These are phyloP conservation scores for Himalopsyche japonica DNA, from an alignment of 2,888 invertebrate genomes.

Conservation along the genomic window DNA sequence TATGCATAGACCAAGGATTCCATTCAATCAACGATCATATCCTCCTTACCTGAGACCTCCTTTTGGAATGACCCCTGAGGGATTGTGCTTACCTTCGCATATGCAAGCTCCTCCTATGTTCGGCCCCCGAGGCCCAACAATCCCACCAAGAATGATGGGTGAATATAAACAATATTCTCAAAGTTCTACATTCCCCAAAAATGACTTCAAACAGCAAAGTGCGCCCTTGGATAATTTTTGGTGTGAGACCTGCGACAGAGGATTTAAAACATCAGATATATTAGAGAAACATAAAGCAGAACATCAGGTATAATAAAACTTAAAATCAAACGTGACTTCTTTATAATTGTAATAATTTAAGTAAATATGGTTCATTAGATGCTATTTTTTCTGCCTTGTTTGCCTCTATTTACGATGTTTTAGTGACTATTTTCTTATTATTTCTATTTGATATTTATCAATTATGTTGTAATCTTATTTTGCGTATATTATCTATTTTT, in stretches of 20 bases:
- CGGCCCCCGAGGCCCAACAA: conserved; percentile 48
- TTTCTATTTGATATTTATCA: too few species aligned
- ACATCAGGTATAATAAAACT: conserved; percentile 60
- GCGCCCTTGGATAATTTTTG: conserved; percentile 50
- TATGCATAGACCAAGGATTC: conserved; percentile 22
- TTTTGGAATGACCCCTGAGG: conserved; percentile 45
- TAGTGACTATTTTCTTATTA: too few species aligned
- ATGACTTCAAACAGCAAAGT: neutral
- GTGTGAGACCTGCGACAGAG: conserved; percentile 83
- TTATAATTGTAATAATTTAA: too few species aligned
- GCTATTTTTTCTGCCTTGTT: too few species aligned
- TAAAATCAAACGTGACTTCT: too few species aligned
- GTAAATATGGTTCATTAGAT: too few species aligned
- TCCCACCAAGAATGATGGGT: conserved; percentile 46
- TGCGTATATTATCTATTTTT: too few species aligned
- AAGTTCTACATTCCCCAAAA: neutral
- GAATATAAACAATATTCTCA: neutral
- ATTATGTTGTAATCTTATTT: too few species aligned
- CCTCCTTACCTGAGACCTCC: conserved; percentile 22
- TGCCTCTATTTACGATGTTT: too few species aligned
- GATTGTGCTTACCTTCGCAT: conserved; percentile 47
- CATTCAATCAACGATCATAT: conserved; percentile 4
- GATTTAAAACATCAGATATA: conserved; percentile 64
- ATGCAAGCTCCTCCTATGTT: conserved; percentile 52
- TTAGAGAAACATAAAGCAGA: conserved; percentile 70